A percentile compares a stretch with the other conserved stretches of the same genome.
Evolutionary conservation across 2,888 invertebrate genomes (phyloP).

Genomic region (Neoaliturus tenellus): DNA sequence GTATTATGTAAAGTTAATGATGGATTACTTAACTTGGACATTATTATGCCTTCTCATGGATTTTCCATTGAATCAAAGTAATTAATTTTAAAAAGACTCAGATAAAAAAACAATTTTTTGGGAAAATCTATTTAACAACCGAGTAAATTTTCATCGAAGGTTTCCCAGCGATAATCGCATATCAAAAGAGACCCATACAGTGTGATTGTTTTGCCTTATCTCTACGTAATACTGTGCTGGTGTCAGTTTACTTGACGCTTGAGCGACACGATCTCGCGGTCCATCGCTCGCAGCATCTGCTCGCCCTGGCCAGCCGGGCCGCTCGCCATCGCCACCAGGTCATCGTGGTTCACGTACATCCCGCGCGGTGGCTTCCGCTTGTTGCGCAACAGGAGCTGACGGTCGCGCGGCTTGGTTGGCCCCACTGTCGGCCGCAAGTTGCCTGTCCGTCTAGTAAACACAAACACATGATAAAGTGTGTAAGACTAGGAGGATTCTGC

Average conservation of each 20-base stretch:
- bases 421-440: constrained; percentile 87
- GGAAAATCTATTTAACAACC: too few species aligned
- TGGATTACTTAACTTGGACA: too few species aligned
- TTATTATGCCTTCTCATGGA: too few species aligned
- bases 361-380: constrained; percentile 94
- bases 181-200: constrained; percentile 16
- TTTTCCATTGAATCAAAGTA: too few species aligned
- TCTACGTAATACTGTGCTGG: background rate
- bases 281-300: constrained; percentile 92
- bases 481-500: too few species aligned
- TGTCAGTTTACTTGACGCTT: constrained; percentile 93
- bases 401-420: constrained; percentile 73
- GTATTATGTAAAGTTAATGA: too few species aligned
- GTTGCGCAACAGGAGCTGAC: constrained; percentile 72
- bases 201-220: background rate
- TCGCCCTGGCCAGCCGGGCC: constrained; percentile 86
- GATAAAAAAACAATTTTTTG: too few species aligned
- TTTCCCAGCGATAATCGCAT: background rate
- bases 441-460: constrained; percentile 83
- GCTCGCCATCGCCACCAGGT: constrained; percentile 93
- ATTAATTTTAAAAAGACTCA: too few species aligned
- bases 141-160: too few species aligned
- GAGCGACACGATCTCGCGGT: constrained; percentile 94
- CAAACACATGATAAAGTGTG: background rate
- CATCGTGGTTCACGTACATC: constrained; percentile 98